phyloP scores from a whole-genome alignment of 2,113 vertebrate genomes.

The Petaurus breviceps region DNA sequence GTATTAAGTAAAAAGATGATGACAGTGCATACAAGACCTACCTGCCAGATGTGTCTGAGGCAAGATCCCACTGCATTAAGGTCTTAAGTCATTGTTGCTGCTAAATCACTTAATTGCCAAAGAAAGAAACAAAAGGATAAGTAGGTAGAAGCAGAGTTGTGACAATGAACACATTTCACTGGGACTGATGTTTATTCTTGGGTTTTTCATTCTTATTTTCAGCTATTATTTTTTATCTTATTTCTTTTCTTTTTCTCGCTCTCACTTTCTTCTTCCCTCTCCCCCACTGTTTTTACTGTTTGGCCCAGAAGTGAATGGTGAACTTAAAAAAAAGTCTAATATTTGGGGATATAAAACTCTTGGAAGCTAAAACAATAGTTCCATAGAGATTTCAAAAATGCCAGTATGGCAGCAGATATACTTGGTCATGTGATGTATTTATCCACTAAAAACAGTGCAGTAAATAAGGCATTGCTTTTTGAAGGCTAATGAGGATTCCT shows the following conservation, averaged over 20 bases:
- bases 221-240: neutral
- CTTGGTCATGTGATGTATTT: conserved; percentile 20
- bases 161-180: neutral
- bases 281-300: neutral
- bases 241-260: neutral
- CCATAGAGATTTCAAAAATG: neutral
- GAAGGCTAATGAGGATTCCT: neutral
- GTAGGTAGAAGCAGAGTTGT: neutral
- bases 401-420: neutral
- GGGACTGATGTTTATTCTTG: neutral
- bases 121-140: neutral
- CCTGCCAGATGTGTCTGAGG: neutral
- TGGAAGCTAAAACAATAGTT: conserved; percentile 11
- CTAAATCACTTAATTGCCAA: conserved; percentile 38
- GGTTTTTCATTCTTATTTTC: neutral
- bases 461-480: neutral
- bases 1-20: conserved; percentile 22
- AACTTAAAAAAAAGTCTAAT: conserved; percentile 12
- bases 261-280: neutral
- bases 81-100: neutral
- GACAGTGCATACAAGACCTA: neutral
- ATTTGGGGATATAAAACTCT: neutral
- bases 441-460: neutral
- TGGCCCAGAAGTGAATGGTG: neutral
- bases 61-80: neutral